Evolutionary conservation across 1,140 invertebrate genomes (phyloP).

Genomic region (Drosophila sproati): DNA sequence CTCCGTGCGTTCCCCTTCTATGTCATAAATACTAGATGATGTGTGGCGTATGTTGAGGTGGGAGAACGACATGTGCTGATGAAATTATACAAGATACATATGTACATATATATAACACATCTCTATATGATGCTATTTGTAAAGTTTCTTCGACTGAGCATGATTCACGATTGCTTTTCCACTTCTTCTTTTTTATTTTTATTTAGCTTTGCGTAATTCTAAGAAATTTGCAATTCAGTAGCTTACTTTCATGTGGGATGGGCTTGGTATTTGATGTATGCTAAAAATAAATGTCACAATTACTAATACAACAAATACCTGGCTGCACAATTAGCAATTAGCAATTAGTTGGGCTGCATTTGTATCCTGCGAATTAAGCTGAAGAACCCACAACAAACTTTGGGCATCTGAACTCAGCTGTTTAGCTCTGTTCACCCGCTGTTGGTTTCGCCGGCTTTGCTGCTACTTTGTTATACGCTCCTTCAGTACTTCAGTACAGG

Average conservation of each 20-base stretch:
- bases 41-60: not conserved
- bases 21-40: slow-evolving; percentile 1
- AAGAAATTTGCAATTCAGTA: too few species aligned
- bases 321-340: too few species aligned
- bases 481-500: not conserved
- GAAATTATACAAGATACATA: not conserved
- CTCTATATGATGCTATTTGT: not conserved
- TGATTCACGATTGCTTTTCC: not conserved
- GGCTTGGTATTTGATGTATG: too few species aligned
- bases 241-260: not conserved
- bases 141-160: not conserved
- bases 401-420: slow-evolving; percentile 2
- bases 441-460: too few species aligned
- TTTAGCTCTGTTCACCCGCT: not conserved
- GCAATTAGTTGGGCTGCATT: not conserved
- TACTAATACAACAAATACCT: not conserved
- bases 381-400: not conserved
- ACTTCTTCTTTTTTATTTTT: not conserved
- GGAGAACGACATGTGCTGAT: not conserved
- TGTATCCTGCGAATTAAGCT: not conserved
- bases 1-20: not conserved
- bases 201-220: too few species aligned
- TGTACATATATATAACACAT: not conserved
- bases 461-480: too few species aligned
- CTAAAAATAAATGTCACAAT: not conserved